Base-by-base conservation (phyloP, 2,888 invertebrate genomes). In the Cephus pygmeus region DNA sequence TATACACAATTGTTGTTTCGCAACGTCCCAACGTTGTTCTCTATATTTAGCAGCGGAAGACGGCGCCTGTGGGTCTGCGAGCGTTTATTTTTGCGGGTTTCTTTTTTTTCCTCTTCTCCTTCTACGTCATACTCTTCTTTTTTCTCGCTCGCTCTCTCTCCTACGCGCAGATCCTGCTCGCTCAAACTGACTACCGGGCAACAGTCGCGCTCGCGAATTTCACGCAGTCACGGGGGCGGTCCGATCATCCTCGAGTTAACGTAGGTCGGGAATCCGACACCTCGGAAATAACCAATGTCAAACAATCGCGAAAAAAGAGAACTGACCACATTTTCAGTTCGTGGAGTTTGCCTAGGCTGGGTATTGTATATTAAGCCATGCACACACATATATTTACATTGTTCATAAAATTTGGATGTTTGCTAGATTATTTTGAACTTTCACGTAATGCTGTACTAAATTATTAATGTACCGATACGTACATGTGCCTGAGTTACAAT, bases 201-300 rank as follows among this genome's bases (percentile, higher is more conserved):
- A 56, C 23, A 56, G 56, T 56, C 75, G 77, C 75, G 75, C 76
- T 76, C 76, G 78, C 35, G 35, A 74, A 78, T 73, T 75, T 78
- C 33, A 71, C 71, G 71, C 31, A 33, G 71, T 34, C 56, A 56
- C 56, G 56, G 71, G 34, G 33, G 34, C 71, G 71, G 71, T 73
- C 74, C 30, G 9, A 23, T 56, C 56, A 23, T 56, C 56, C 9
- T 23, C 2, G 9, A 15, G 76, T 77, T 79, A 56, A n/a, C 73
- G 75, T 79, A 79, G 79, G 79, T 79, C 79, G 73, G 76, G 79
- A 76, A 76, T 77, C 73, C 23, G 56, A 23, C 56, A 68, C 69
- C 74, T 76, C 76, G 76, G 68, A 79, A 79, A 79, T 78, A 78
- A 75, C 77, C 79, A 74, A 78, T 79, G 79, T 78, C 79, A 79